These are phyloP conservation scores for Pasiphila rectangulata DNA, from an alignment of 2,888 invertebrate genomes.

Conservation along the genomic window DNA sequence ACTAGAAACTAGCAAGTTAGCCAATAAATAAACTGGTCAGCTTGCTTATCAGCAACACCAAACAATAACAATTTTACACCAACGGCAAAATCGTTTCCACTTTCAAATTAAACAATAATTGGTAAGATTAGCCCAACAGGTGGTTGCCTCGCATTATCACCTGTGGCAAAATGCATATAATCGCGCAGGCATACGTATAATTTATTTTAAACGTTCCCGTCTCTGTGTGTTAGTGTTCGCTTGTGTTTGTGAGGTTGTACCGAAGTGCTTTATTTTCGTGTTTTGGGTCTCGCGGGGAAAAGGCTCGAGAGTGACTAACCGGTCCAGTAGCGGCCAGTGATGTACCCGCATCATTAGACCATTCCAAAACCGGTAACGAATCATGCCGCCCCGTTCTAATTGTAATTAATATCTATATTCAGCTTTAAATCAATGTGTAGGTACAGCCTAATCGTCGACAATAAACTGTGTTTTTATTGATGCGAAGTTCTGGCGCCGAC, in stretches of 20 bases:
- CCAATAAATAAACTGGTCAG: too few relatives aligned
- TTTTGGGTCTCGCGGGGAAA: constrained; percentile 33
- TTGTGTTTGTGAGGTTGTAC: constrained; percentile 21
- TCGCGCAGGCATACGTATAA: constrained; percentile 26
- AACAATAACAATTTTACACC: too few relatives aligned
- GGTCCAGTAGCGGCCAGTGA: constrained; percentile 57
- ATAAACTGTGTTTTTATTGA: constrained; percentile 18
- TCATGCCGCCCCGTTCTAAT: constrained; percentile 26
- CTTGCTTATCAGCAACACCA: too few relatives aligned
- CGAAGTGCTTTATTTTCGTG: constrained; percentile 39
- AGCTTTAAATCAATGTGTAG: constrained; percentile 19
- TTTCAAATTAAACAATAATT: constrained; percentile 4
- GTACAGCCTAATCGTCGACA: constrained; percentile 18
- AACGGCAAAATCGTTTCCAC: neutral
- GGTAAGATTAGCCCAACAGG: neutral
- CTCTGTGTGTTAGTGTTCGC: constrained; percentile 15
- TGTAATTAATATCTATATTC: constrained; percentile 25
- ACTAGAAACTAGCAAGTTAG: too few relatives aligned
- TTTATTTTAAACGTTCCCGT: constrained; percentile 24
- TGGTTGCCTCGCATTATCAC: constrained; percentile 31
- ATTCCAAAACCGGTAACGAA: constrained; percentile 60
- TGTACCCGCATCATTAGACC: constrained; percentile 54
- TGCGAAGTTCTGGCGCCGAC: constrained; percentile 21
- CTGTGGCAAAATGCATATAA: constrained; percentile 29
- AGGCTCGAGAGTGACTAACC: constrained; percentile 47